These are phyloP conservation scores for Acrossocheilus fasciatus DNA, from an alignment of 2,797 vertebrate species.

Conservation along the genomic window DNA sequence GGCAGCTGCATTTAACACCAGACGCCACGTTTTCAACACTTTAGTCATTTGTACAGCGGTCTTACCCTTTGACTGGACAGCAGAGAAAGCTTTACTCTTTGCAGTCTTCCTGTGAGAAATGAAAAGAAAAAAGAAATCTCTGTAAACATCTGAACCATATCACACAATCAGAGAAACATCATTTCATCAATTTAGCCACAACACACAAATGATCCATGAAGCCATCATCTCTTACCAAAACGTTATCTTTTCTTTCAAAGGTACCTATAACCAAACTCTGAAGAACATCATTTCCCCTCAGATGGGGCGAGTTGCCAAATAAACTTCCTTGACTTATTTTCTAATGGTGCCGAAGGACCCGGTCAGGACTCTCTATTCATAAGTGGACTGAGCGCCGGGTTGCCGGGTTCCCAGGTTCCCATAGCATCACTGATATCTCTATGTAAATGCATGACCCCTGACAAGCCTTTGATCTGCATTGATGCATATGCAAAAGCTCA, in stretches of 20 bases:
- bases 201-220: neutral
- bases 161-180: neutral
- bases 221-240: slow-evolving; percentile 27
- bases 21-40: neutral
- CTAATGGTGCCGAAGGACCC: slow-evolving; percentile 77
- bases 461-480: slow-evolving; percentile 87
- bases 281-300: slow-evolving; percentile 62
- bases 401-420: slow-evolving; percentile 76
- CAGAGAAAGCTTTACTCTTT: slow-evolving; percentile 73
- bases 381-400: slow-evolving; percentile 70
- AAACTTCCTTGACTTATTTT: slow-evolving; percentile 78
- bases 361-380: slow-evolving; percentile 73
- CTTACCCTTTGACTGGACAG: slow-evolving; percentile 89
- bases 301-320: slow-evolving; percentile 61
- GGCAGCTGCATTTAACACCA: neutral
- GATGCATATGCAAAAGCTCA: slow-evolving; percentile 83
- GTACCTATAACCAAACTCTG: slow-evolving; percentile 49
- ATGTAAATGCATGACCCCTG: slow-evolving; percentile 82
- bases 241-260: slow-evolving; percentile 15
- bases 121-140: neutral
- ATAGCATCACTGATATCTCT: slow-evolving; percentile 81
- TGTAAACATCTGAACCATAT: neutral
- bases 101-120: slow-evolving; percentile 59
- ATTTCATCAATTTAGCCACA: neutral
- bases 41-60: neutral